Conservation (phyloP, 1,140 invertebrate species). For the Eufriesea mexicana region DNA sequence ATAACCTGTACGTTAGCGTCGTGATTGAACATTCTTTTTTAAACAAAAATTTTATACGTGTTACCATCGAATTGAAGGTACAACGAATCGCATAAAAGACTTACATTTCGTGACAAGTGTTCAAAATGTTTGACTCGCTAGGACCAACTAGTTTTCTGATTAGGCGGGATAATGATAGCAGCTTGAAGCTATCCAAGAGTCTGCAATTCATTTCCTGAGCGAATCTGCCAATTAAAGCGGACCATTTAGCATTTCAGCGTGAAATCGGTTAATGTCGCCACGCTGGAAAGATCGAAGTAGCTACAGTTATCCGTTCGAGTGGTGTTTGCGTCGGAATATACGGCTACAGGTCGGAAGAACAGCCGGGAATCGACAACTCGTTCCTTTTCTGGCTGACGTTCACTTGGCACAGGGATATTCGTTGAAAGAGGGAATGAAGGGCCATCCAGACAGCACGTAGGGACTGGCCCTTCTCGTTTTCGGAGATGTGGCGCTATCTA, state of each 20-base stretch:
- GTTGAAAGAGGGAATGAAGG: conserved; percentile 58
- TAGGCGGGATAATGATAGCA: background rate
- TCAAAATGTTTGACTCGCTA: conserved; percentile 41
- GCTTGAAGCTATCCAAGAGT: background rate
- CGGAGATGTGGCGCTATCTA: conserved; percentile 68
- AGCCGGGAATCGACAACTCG: background rate
- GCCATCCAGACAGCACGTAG: conserved; percentile 64
- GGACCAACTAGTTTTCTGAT: conserved; percentile 16
- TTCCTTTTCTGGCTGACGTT: background rate
- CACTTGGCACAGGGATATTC: conserved; percentile 19
- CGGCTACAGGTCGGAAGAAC: background rate
- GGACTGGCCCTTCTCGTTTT: conserved; percentile 66
- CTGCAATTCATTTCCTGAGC: background rate
- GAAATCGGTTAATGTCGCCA: conserved; percentile 43
- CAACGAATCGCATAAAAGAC: background rate
- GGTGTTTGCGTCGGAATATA: conserved; percentile 23
- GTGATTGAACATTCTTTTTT: background rate
- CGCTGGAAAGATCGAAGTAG: conserved; percentile 10
- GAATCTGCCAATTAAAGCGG: background rate
- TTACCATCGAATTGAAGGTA: background rate
- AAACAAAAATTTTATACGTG: background rate
- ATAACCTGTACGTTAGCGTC: background rate
- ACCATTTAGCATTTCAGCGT: background rate
- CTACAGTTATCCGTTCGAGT: conserved; percentile 12
- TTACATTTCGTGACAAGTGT: background rate